A percentile compares a stretch with the other conserved stretches of the same genome.
phyloP scores from a whole-genome alignment of 2,888 invertebrate genomes.

The Pollenia amentaria region DNA sequence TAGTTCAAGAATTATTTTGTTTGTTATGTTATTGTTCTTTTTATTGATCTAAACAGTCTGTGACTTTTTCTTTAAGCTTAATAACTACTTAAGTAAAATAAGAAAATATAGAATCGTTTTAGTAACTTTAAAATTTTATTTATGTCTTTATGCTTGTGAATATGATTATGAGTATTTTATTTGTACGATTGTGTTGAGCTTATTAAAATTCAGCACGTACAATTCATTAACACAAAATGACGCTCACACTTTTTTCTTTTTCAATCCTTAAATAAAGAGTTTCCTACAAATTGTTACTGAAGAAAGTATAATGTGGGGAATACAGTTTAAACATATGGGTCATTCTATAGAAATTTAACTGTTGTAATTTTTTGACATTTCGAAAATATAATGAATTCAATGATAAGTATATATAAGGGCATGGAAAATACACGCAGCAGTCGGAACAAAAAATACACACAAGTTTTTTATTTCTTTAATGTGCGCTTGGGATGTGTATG shows the following conservation, averaged over 20 bases:
- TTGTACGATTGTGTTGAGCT: constrained; percentile 32
- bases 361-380: no score
- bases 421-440: no score
- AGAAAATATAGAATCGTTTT: background rate
- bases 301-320: background rate
- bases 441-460: no score
- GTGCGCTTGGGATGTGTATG: no score
- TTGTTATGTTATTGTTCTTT: no score
- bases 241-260: constrained; percentile 40
- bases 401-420: no score
- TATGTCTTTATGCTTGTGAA: background rate
- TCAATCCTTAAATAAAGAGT: constrained; percentile 38
- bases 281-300: constrained; percentile 57
- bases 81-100: constrained; percentile 39
- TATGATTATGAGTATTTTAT: background rate
- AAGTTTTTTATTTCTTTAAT: no score
- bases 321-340: constrained; percentile 22
- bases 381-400: no score
- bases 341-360: background rate
- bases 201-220: constrained; percentile 73
- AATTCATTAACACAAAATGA: constrained; percentile 71
- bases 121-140: background rate
- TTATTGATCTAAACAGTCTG: background rate
- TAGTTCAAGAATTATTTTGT: no score
- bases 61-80: constrained; percentile 47